phyloP scores from a whole-genome alignment of 2,797 vertebrate species.

The Euthynnus affinis region DNA sequence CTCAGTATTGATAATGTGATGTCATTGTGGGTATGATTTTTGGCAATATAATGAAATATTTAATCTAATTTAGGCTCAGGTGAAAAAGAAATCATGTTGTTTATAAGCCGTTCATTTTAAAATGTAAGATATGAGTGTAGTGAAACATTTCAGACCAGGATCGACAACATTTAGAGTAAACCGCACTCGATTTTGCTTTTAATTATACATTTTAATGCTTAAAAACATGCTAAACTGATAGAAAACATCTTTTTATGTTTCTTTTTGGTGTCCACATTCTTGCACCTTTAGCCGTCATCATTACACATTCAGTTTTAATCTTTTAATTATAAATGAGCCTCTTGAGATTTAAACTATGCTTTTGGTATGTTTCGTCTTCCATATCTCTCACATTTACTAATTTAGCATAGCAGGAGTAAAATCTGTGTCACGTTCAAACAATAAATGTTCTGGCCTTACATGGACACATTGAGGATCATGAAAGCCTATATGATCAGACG shows the following conservation, averaged over 20 bases:
- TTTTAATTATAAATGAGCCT: constrained; percentile 10
- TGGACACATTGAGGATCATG: constrained; percentile 78
- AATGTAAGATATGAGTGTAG: too few relatives aligned
- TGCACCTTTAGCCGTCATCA: constrained; percentile 9
- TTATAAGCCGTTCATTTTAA: too few relatives aligned
- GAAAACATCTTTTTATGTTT: neutral
- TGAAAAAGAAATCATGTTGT: too few relatives aligned
- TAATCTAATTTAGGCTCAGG: neutral
- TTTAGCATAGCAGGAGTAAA: constrained; percentile 40
- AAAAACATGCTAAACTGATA: neutral
- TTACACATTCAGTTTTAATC: too few relatives aligned
- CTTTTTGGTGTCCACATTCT: neutral
- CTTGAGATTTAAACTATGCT: constrained; percentile 24
- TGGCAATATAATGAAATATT: neutral
- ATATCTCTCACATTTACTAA: constrained; percentile 30
- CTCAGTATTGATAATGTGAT: neutral
- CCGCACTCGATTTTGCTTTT: neutral
- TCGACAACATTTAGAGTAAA: neutral
- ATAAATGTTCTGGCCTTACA: constrained; percentile 66
- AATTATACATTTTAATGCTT: too few relatives aligned
- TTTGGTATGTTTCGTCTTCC: constrained; percentile 8
- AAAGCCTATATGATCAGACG: constrained; percentile 85
- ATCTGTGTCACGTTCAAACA: constrained; percentile 40
- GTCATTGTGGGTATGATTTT: neutral
- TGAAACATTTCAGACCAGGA: too few relatives aligned